Evolutionary conservation across 2,888 invertebrate genomes (phyloP).

Genomic region (Tetranychus piercei): DNA sequence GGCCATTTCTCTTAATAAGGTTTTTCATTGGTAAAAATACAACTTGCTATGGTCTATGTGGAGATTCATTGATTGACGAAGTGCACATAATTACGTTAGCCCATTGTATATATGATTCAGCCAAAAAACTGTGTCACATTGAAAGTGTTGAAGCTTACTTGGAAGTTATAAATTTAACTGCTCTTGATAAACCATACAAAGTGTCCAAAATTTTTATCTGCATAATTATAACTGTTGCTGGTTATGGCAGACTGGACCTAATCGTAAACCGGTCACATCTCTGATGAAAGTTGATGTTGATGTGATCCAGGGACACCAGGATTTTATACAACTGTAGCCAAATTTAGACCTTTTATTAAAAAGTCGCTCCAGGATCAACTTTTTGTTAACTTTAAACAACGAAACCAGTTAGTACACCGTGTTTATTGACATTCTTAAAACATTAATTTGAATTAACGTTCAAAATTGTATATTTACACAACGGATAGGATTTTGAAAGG

Average conservation of each 20-base stretch:
- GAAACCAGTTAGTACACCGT: too few relatives aligned
- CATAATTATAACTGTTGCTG: not conserved
- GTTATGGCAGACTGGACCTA: conserved; percentile 4
- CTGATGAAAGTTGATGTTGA: not conserved
- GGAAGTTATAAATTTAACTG: not conserved
- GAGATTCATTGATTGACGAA: not conserved
- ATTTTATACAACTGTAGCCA: not conserved
- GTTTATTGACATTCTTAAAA: too few relatives aligned
- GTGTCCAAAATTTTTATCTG: not conserved
- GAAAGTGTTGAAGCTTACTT: not conserved
- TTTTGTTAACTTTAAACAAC: not conserved
- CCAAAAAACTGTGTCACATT: not conserved
- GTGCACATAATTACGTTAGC: not conserved
- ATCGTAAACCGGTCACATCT: not conserved
- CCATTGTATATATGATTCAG: not conserved
- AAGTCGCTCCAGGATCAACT: not conserved
- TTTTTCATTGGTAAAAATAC: not conserved
- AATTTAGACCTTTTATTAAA: not conserved
- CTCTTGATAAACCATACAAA: conserved; percentile 2
- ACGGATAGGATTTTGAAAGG: too few relatives aligned
- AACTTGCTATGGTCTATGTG: conserved; percentile 3
- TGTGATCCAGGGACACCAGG: not conserved
- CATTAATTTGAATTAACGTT: too few relatives aligned
- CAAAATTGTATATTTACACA: too few relatives aligned
- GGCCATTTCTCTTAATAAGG: not conserved